These are phyloP conservation scores for Ceyx erithaca DNA, from an alignment of 2,797 vertebrate species.

Conservation along the genomic window DNA sequence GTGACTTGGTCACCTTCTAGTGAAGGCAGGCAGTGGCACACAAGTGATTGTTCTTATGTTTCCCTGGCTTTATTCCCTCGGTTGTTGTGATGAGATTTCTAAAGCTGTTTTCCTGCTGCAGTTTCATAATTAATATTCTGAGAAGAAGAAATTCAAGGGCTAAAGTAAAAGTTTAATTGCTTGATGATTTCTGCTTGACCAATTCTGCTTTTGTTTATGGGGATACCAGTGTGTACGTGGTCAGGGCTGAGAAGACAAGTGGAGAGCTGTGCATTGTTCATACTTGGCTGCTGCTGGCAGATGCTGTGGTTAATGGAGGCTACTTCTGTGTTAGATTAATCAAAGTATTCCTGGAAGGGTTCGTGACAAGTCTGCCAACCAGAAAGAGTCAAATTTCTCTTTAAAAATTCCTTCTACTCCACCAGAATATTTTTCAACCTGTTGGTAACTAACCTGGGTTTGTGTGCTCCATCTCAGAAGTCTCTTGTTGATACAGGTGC, in stretches of 20 bases:
- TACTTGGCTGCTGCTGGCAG: not conserved
- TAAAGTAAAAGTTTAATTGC: not conserved
- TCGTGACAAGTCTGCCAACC: not conserved
- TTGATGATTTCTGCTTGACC: not conserved
- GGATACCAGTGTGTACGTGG: accelerated
- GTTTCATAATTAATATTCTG: not conserved
- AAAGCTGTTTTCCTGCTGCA: not conserved
- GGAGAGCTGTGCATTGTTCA: not conserved
- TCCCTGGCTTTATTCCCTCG: not conserved
- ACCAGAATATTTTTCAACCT: not conserved
- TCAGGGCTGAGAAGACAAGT: not conserved
- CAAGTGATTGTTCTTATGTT: not conserved
- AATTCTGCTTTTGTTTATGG: not conserved
- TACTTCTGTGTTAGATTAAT: not conserved
- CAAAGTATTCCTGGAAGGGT: not conserved
- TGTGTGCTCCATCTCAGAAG: not conserved
- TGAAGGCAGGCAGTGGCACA: not conserved
- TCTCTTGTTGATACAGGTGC: not conserved
- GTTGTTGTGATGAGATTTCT: not conserved
- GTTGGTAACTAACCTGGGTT: not conserved
- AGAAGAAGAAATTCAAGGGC: not conserved
- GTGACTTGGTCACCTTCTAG: not conserved
- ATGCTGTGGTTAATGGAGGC: accelerated
- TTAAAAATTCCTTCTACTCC: not conserved
- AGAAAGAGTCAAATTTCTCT: not conserved